A percentile compares a stretch with the other conserved stretches of the same genome.
Conservation (phyloP, 2,797 vertebrate genomes). For the Sebastes diaconus region DNA sequence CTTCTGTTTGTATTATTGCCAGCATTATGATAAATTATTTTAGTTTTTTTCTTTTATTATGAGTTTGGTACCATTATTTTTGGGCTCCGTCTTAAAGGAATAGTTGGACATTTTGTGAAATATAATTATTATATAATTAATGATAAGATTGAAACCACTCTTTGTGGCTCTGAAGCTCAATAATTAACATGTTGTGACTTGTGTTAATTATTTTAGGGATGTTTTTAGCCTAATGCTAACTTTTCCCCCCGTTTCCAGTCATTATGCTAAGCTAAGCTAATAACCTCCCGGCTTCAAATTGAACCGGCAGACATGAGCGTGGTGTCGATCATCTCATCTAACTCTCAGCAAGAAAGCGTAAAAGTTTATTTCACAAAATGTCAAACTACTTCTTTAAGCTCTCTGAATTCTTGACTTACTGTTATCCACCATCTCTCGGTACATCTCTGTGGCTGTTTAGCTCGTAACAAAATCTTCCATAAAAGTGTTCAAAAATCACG, state of each 20-base stretch:
- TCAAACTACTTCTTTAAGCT: background rate
- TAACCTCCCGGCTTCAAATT: background rate
- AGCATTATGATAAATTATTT: background rate
- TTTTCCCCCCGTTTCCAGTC: background rate
- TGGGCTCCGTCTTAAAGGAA: background rate
- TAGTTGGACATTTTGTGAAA: background rate
- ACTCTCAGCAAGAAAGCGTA: background rate
- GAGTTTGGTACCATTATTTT: background rate
- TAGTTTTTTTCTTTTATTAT: background rate
- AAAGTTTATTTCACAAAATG: background rate
- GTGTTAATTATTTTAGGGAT: background rate
- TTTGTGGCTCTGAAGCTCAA: background rate
- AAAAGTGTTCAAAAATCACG: background rate
- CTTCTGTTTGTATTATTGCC: background rate
- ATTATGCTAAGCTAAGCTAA: slow-evolving; percentile 17
- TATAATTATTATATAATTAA: too few relatives aligned
- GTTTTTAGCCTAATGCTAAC: background rate
- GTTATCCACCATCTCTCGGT: too few relatives aligned
- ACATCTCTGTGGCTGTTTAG: background rate
- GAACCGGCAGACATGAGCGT: background rate
- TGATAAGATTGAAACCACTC: too few relatives aligned
- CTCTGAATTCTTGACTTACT: background rate
- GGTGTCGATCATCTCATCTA: background rate
- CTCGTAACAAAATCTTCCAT: background rate
- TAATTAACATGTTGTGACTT: background rate